Percentiles rank a stretch among this genome's conserved stretches.
Evolutionary conservation across 53 echinoderm and acorn worm species (phyloP).

Genomic region (Paelopatides confundens): DNA sequence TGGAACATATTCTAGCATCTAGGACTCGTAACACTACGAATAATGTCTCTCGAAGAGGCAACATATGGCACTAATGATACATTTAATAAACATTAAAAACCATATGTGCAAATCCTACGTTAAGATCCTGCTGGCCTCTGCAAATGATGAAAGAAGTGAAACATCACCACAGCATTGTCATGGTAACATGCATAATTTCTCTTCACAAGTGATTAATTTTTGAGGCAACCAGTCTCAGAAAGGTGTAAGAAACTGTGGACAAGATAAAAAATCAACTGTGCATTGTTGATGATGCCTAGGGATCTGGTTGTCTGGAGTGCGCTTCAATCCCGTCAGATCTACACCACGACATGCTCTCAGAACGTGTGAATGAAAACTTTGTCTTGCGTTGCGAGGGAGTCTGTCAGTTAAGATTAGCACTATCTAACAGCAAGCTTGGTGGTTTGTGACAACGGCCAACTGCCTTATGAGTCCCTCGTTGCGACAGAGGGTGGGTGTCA

Average conservation of each 20-base stretch:
- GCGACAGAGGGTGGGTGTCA: too few relatives aligned
- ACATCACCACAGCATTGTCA: constrained; percentile 10
- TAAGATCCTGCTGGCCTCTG: not conserved
- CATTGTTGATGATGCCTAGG: constrained; percentile 9
- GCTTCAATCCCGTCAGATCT: not conserved
- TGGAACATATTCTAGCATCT: too few relatives aligned
- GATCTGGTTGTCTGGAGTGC: not conserved
- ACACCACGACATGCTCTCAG: not conserved
- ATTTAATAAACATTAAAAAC: too few relatives aligned
- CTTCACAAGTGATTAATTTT: constrained; percentile 25
- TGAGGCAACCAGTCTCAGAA: not conserved
- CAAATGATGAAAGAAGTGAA: constrained; percentile 6
- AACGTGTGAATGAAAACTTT: not conserved
- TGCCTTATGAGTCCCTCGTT: too few relatives aligned
- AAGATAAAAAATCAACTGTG: not conserved
- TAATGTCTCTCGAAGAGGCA: too few relatives aligned
- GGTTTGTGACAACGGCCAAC: not conserved
- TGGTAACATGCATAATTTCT: constrained; percentile 29
- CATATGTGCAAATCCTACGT: not conserved
- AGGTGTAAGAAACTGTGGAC: not conserved
- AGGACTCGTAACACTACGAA: too few relatives aligned
- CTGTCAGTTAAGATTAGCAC: not conserved
- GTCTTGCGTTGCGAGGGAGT: not conserved
- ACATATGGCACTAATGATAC: not conserved
- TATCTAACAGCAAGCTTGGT: not conserved